Evolutionary conservation across 2,888 invertebrate genomes (phyloP).

Genomic region (Gnatocerus cornutus): DNA sequence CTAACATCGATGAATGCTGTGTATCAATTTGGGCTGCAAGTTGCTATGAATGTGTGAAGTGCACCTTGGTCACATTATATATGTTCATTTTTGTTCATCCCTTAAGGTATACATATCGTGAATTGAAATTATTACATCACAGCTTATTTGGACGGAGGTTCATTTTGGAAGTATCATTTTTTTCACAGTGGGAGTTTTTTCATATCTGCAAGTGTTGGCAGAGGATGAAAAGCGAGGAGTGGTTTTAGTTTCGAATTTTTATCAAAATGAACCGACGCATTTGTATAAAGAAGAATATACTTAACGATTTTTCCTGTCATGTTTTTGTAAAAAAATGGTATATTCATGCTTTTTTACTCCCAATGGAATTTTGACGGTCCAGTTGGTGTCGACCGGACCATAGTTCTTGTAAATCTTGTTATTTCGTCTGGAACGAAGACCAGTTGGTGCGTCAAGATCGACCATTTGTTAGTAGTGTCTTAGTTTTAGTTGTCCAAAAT

Average conservation of each 20-base stretch:
- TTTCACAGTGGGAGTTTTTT: conserved; percentile 8
- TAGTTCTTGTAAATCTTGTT: conserved; percentile 47
- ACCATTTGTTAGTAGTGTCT: conserved; percentile 56
- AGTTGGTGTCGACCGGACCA: conserved; percentile 34
- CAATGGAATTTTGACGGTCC: conserved; percentile 20
- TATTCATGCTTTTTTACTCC: conserved; percentile 49
- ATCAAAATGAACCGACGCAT: conserved; percentile 57
- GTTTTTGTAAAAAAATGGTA: conserved; percentile 46
- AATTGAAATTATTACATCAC: conserved; percentile 54
- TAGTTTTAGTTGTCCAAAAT: conserved; percentile 62
- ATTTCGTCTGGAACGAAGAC: conserved; percentile 22
- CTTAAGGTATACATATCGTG: conserved; percentile 65
- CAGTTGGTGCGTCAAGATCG: conserved; percentile 25
- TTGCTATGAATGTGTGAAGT: conserved; percentile 62
- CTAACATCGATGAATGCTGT: conserved; percentile 71
- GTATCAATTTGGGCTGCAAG: conserved; percentile 59
- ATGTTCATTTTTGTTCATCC: conserved; percentile 51
- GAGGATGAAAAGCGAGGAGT: neutral
- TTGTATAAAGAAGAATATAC: conserved; percentile 58
- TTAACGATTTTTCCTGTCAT: conserved; percentile 43
- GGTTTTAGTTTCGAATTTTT: conserved; percentile 36
- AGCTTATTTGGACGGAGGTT: conserved; percentile 49
- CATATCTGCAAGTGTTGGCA: neutral
- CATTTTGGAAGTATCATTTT: conserved; percentile 48
- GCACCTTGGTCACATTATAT: conserved; percentile 59